Evolutionary conservation across 64 coral and sea anemone species (phyloP).

Genomic region (Pocillopora damicornis): DNA sequence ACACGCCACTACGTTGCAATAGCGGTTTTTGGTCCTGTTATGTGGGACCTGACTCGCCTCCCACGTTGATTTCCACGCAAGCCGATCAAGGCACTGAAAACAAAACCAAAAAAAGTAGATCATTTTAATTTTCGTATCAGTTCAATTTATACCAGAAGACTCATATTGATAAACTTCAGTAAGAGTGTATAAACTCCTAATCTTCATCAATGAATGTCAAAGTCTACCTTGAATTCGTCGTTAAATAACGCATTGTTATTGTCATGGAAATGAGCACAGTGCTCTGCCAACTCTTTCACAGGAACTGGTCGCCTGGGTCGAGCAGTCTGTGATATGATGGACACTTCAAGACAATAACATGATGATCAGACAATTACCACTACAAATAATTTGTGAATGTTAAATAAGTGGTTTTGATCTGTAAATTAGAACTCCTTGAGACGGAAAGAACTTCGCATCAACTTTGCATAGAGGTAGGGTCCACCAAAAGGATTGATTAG

Average conservation of each 20-base stretch:
- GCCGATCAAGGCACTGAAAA: slow-evolving; percentile 38
- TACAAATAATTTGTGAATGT: neutral
- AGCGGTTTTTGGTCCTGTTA: slow-evolving; percentile 72
- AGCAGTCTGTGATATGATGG: slow-evolving; percentile 51
- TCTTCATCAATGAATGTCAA: neutral
- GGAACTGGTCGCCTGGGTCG: slow-evolving; percentile 64
- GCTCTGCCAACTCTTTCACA: slow-evolving; percentile 63
- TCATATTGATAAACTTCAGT: no score
- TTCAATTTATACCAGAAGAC: no score
- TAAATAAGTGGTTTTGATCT: no score
- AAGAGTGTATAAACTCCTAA: no score
- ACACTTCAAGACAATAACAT: slow-evolving; percentile 19
- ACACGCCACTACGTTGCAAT: slow-evolving; percentile 78
- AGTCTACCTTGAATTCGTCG: slow-evolving; percentile 81
- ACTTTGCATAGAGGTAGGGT: no score
- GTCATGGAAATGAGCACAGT: slow-evolving; percentile 71
- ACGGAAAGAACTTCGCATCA: no score
- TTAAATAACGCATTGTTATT: slow-evolving; percentile 73
- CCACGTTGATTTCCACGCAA: slow-evolving; percentile 44
- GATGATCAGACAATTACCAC: neutral
- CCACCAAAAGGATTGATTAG: no score
- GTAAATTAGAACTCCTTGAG: no score
- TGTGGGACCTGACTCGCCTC: slow-evolving; percentile 36
- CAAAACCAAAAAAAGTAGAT: neutral
- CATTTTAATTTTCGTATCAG: neutral